Conservation (phyloP, 2,797 vertebrate genomes). For the Melanotaenia parkinsoni region DNA sequence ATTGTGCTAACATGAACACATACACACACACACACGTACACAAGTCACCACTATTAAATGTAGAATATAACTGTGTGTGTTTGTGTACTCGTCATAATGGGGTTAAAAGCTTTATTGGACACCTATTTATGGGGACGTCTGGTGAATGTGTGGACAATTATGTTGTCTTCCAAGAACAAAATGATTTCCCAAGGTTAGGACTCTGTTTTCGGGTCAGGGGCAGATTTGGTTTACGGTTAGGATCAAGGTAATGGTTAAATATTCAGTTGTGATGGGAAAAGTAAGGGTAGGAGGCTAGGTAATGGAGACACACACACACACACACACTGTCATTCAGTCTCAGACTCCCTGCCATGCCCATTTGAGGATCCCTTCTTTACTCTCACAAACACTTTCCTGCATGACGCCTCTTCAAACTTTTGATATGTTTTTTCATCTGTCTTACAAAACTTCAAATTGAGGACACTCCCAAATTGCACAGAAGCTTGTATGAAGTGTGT, state of each 20-base stretch:
- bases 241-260: background rate
- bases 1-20: background rate
- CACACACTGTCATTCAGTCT: background rate
- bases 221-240: background rate
- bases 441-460: slow-evolving; percentile 11
- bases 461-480: background rate
- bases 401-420: background rate
- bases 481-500: background rate
- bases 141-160: background rate
- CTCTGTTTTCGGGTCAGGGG: too few species aligned
- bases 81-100: too few species aligned
- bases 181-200: too few species aligned
- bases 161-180: too few species aligned
- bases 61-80: too few species aligned
- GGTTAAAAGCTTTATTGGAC: too few species aligned
- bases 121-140: too few species aligned
- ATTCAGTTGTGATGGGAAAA: background rate
- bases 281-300: background rate
- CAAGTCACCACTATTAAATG: background rate
- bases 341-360: background rate
- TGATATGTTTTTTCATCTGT: background rate
- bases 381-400: background rate
- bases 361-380: background rate
- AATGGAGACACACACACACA: background rate
- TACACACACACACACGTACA: background rate